Base-by-base conservation (phyloP, 2,888 invertebrate species). In the Meteorus colon region DNA sequence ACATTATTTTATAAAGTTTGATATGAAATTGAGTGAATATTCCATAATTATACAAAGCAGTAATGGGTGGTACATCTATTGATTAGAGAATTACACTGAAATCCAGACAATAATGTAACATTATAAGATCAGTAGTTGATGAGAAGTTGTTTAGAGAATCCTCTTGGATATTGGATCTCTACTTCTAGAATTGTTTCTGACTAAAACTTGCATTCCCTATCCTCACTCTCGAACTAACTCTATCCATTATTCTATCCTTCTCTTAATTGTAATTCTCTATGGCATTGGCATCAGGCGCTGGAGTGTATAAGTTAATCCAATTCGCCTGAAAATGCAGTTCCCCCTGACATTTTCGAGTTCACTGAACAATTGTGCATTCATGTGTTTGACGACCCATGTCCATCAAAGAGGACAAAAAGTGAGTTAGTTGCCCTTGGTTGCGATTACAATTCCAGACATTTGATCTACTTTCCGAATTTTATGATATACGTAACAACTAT, bases 301-400 rank as follows among this genome's bases (percentile, higher is more conserved):
- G 66, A 59, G 67, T 45, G 72, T 72, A 73, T 79, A 70, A 75
- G 75, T 79, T 79, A 71, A 79, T 79, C 68, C 72, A 73, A 75
- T 75, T 55, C 27, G 69, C 69, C 37, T 67, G 60, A n/a, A 31
- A 55, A 59, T 48, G 68, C 34, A n/a, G 68, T 67, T 55, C 73
- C 10, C 55, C 51, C 59, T 48, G 60, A 55, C 67, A 67, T 68
- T 74, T 74, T 69, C 69, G 41, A 74, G 74, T 71, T 71, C 60
- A 62, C 41, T 70, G 70, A 60, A 34, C 41, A 70, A 70, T 70
- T 70, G 70, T 41, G 70, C 41, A 34, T 34, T 27, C 60, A 60
- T 27, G 55, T 19, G 27, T 59, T 24, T 70, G 55, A 27, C 70
- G 24, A 24, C 55, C n/a, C 34, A 8, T 67, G 19, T 48, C 41